Base-by-base conservation (phyloP, 2,797 vertebrate genomes). In the Spheniscus humboldti region DNA sequence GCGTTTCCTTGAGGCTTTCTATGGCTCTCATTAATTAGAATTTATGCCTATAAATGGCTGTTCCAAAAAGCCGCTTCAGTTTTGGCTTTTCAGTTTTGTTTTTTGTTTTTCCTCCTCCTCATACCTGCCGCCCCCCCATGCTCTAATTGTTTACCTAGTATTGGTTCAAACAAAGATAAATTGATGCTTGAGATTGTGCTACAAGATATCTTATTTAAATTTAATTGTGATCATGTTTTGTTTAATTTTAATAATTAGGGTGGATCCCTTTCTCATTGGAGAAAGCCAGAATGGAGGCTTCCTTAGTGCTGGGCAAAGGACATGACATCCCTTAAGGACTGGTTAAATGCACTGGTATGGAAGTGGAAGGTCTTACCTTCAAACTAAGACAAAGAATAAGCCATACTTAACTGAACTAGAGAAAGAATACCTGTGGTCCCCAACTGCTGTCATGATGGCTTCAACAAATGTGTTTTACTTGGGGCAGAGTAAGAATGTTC, bases 1-100 rank as follows among this genome's bases (percentile, higher is more conserved):
- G 88, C 91, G 43, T 86, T 95, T 90, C 86, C 93, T 92, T 78
- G 41, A 86, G 93, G 84, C 94, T 86, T 93, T 83, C 79, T 78
- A 35, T 74, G 69, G 50, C 64, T 86, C 31, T 76, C 39, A 56
- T 94, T 89, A 86, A 88, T 88, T 94, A 84, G 50, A 90, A 81
- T 84, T 81, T 71, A 13, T 91, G 87, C 57, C 68, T 90, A 76
- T 93, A 95, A 92, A 94, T 45, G 85, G 57, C 43, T 50, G 7
- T 71, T 79, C 55, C 22, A 79, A 85, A 74, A 55, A 59, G 9
- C 19, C 77, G 84, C 43, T 68, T 93, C 25, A 27, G 37, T 43
- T 84, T n/a, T 73, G 52, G n/a, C 28, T 50, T 92, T 81, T 95
- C 48, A 41, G 30, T 45, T 90, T 92, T 67, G 27, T 13, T 18